These are phyloP conservation scores for Acleris cristana DNA, from an alignment of 2,888 invertebrate species.

Conservation along the genomic window DNA sequence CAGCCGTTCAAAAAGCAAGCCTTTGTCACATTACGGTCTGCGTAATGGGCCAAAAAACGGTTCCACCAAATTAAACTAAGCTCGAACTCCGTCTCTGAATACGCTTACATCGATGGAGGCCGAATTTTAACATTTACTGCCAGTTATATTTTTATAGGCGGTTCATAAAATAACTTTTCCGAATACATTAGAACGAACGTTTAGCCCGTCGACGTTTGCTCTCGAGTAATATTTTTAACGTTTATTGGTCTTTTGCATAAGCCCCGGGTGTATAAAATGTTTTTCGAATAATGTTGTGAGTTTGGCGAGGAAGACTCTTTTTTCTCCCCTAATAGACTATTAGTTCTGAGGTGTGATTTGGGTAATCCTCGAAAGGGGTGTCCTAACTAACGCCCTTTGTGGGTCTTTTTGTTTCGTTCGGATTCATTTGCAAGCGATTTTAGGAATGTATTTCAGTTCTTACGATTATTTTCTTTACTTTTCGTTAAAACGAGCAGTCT, in stretches of 20 bases:
- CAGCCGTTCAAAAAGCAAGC: slow-evolving; percentile 57
- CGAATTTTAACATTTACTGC: slow-evolving; percentile 73
- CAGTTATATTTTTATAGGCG: slow-evolving; percentile 78
- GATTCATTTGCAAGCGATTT: slow-evolving; percentile 29
- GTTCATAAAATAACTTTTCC: slow-evolving; percentile 76
- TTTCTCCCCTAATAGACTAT: slow-evolving; percentile 36
- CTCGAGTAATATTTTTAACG: slow-evolving; percentile 71
- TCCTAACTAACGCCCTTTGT: slow-evolving; percentile 26
- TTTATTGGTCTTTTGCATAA: slow-evolving; percentile 76
- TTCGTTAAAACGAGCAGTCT: too few species aligned
- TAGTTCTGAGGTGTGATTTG: slow-evolving; percentile 37
- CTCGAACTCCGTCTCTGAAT: slow-evolving; percentile 54
- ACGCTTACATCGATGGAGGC: slow-evolving; percentile 68
- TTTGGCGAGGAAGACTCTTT: slow-evolving; percentile 39
- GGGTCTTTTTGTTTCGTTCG: slow-evolving; percentile 26
- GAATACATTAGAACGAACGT: slow-evolving; percentile 71
- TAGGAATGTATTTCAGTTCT: slow-evolving; percentile 11
- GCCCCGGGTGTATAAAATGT: slow-evolving; percentile 62
- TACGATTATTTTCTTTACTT: slow-evolving; percentile 1
- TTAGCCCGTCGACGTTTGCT: slow-evolving; percentile 63
- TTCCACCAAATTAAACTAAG: slow-evolving; percentile 57
- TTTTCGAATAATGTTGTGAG: slow-evolving; percentile 56
- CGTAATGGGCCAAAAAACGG: slow-evolving; percentile 43
- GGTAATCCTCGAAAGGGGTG: slow-evolving; percentile 37
- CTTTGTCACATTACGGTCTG: slow-evolving; percentile 49